Evolutionary conservation across 2,113 vertebrate species (phyloP).

Genomic region (Rhinopomastus cyanomelas): DNA sequence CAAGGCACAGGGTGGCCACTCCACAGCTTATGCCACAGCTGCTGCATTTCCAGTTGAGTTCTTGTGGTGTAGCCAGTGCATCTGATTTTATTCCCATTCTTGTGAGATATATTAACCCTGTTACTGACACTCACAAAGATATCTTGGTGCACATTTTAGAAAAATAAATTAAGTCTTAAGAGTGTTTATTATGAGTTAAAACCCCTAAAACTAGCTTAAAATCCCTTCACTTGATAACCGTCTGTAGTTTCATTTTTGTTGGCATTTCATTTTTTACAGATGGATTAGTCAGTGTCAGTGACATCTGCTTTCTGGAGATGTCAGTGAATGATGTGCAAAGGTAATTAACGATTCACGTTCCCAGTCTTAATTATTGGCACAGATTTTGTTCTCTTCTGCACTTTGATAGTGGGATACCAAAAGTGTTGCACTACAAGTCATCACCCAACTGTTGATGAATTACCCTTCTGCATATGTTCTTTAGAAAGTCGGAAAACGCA

Average conservation of each 20-base stretch:
- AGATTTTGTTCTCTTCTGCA: neutral
- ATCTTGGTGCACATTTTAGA: neutral
- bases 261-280: neutral
- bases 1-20: rapidly evolving
- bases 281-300: neutral
- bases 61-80: neutral
- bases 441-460: neutral
- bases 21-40: neutral
- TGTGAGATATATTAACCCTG: neutral
- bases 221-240: neutral
- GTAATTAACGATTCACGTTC: neutral
- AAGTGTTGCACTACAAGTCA: neutral
- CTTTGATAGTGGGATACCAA: neutral
- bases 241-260: neutral
- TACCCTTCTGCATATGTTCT: neutral
- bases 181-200: neutral
- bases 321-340: neutral
- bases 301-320: neutral
- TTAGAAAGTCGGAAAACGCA: neutral
- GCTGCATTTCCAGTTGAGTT: neutral
- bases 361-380: neutral
- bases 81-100: neutral
- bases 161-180: neutral
- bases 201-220: neutral
- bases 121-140: neutral